Percentiles rank a stretch among this genome's conserved stretches.
phyloP scores from a whole-genome alignment of 2,113 vertebrate species.

The Prochilodus magdalenae region DNA sequence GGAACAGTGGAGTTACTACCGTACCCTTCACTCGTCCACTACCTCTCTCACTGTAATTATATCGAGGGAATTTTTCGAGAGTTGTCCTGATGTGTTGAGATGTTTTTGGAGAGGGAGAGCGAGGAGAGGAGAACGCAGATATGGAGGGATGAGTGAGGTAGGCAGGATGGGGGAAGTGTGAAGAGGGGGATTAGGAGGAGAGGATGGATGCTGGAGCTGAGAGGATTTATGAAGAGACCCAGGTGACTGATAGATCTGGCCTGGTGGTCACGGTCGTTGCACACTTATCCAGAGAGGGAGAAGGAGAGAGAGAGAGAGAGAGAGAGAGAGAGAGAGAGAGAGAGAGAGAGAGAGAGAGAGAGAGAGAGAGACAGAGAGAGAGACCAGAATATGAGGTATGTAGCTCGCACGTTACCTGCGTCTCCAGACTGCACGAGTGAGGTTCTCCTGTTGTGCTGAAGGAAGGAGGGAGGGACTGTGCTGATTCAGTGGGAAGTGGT shows the following conservation, averaged over 20 bases:
- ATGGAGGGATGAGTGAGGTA: not conserved
- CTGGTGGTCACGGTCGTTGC: conserved; percentile 34
- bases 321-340: not conserved
- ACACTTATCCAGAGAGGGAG: not conserved
- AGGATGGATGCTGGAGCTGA: conserved; percentile 3
- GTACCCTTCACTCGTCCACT: not conserved
- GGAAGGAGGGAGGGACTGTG: too few species aligned
- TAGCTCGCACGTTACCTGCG: too few species aligned
- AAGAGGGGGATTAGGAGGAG: conserved; percentile 16
- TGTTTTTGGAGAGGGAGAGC: not conserved
- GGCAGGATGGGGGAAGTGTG: not conserved
- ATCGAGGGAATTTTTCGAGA: not conserved
- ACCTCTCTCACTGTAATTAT: not conserved
- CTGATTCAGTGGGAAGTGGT: too few species aligned
- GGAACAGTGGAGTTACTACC: not conserved
- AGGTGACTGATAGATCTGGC: conserved; percentile 29
- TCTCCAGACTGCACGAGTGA: too few species aligned
- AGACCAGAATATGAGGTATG: not conserved
- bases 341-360: not conserved
- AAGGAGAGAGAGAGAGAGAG: not conserved
- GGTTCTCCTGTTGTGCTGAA: too few species aligned
- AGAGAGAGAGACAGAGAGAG: not conserved
- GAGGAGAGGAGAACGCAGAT: not conserved
- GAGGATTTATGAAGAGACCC: conserved; percentile 40
- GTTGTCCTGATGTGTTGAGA: not conserved